Percentiles rank a stretch among this genome's conserved stretches.
phyloP scores from a whole-genome alignment of 2,888 invertebrate genomes.

The Scaptomyza polygonia region DNA sequence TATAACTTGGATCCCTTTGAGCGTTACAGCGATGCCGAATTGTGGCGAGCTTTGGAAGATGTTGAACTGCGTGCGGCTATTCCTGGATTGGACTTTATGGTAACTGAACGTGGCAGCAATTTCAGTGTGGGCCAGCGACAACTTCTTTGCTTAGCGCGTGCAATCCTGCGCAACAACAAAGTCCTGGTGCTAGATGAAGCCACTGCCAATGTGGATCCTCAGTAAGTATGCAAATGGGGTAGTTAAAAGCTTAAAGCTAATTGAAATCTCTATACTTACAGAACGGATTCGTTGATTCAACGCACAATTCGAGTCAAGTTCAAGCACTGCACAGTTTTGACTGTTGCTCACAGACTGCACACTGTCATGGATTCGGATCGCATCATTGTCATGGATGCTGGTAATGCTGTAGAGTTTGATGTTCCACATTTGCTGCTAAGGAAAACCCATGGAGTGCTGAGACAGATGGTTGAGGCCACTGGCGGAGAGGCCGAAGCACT shows the following conservation, averaged over 20 bases:
- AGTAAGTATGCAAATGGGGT: constrained; percentile 82
- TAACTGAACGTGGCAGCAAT: constrained; percentile 86
- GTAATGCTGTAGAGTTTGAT: constrained; percentile 90
- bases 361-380: constrained; percentile 97
- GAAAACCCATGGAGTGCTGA: constrained; percentile 87
- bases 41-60: constrained; percentile 82
- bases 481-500: constrained; percentile 86
- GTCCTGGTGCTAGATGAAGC: constrained; percentile 89
- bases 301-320: constrained; percentile 92
- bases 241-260: too few species aligned
- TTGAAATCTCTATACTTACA: constrained; percentile 15
- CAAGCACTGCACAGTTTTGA: constrained; percentile 92
- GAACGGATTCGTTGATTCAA: constrained; percentile 93
- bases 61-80: constrained; percentile 85
- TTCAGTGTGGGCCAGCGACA: constrained; percentile 89
- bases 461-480: constrained; percentile 90
- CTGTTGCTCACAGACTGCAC: constrained; percentile 95
- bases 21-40: constrained; percentile 80
- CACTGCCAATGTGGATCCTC: constrained; percentile 88
- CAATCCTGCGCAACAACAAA: constrained; percentile 87
- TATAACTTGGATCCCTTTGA: constrained; percentile 88
- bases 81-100: constrained; percentile 85
- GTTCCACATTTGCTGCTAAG: constrained; percentile 88
- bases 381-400: constrained; percentile 94
- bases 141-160: constrained; percentile 88